Percentiles rank a stretch among this genome's conserved stretches.
Conservation (phyloP, 2,797 vertebrate species). For the Phoebastria nigripes region DNA sequence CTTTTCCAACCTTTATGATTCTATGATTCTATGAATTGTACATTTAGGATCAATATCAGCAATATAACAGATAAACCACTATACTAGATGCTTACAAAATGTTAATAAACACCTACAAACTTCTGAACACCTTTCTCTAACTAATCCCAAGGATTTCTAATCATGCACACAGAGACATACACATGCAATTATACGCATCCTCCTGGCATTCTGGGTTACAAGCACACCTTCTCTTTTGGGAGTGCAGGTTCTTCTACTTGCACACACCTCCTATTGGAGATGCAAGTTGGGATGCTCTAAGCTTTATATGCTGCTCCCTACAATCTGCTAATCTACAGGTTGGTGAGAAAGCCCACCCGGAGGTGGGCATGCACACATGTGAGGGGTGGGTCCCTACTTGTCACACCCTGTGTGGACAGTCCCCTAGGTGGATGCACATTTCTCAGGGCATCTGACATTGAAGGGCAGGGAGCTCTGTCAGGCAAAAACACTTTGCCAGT, state of each 20-base stretch:
- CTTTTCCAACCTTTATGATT: too few species aligned
- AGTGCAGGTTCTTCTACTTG: not conserved
- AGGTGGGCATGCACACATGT: not conserved
- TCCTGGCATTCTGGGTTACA: not conserved
- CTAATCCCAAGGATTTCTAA: not conserved
- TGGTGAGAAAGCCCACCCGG: not conserved
- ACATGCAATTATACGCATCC: not conserved
- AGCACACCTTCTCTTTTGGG: not conserved
- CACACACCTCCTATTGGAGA: not conserved
- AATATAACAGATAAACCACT: not conserved
- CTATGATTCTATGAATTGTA: too few species aligned
- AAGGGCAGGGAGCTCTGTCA: not conserved
- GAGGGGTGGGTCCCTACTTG: not conserved
- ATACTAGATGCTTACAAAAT: not conserved
- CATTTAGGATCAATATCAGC: not conserved
- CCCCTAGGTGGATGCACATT: not conserved
- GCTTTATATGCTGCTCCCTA: not conserved
- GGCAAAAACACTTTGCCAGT: not conserved
- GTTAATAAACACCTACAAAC: not conserved
- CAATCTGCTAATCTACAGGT: not conserved
- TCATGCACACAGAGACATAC: not conserved
- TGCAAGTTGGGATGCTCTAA: not conserved
- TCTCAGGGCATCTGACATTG: not conserved
- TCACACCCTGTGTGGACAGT: accelerated
- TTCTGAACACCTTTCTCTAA: not conserved